Evolutionary conservation across 2,888 invertebrate species (phyloP), one percentile per base, ranked within the genome.

Genomic region (Ischnura elegans): DNA sequence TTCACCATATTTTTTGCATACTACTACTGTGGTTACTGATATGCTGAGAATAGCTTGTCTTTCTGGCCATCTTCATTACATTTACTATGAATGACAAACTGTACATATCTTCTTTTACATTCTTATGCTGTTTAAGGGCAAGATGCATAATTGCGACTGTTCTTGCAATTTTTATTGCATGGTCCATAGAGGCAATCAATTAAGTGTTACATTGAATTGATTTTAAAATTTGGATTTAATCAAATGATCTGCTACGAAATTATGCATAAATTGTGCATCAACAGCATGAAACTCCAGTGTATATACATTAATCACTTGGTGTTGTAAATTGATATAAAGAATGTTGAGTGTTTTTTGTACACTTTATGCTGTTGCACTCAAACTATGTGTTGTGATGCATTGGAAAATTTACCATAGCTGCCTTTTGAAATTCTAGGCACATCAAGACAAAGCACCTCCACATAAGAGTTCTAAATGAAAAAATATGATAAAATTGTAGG

Each of bases 341-440:
- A 46, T 86, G 45, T 86, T 42, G 36, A 76, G 76, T 76, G 76
- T 76, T 76, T 36, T 46, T 86, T n/a, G 13, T 86, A 86, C 46
- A 86, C 46, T n/a, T 86, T 86, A 46, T 21, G 43, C 86, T 86
- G n/a, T 25, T 86, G 86, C 86, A 86, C 86, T 86, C 25, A 86
- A 46, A 43, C 45, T n/a, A 46, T 45, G 46, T 46, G n/a, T 45
- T 86, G 86, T 86, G n/a, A 86, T 86, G 43, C 86, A 86, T 43
- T 86, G 45, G n/a, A 86, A 25, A 86, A 8, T 45, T 13, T 13
- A 29, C 25, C 46, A 46, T 86, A 46, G 86, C 43, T 86, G 86
- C 86, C 46, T 86, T 46, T 46, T 86, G 86, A 86, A 86, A 46
- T 43, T n/a, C 46, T 86, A 8, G 46, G 46, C 25, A 25, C 46